Conservation (phyloP, 2,888 invertebrate genomes). For the Eurois occulta region DNA sequence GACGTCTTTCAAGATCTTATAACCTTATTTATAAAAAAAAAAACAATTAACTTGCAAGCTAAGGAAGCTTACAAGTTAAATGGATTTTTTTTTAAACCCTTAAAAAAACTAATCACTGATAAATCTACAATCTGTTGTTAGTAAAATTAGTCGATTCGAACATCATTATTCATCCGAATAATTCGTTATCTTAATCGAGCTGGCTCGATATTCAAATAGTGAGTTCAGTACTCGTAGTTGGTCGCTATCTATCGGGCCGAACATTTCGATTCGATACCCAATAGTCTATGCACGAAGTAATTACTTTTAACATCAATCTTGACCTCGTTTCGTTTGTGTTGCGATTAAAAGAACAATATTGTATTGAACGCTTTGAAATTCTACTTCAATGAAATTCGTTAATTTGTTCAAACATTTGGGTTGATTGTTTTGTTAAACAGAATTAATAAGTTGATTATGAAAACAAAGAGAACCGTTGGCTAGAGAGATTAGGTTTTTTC, state of each 20-base stretch:
- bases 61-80: too few species aligned
- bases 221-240: constrained; percentile 52
- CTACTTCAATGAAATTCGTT: constrained; percentile 49
- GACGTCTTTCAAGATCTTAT: background rate
- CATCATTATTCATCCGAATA: background rate
- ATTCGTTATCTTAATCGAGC: constrained; percentile 29
- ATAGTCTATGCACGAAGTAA: constrained; percentile 72
- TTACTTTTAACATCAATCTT: constrained; percentile 76
- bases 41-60: background rate
- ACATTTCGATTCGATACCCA: constrained; percentile 67
- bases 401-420: constrained; percentile 47
- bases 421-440: constrained; percentile 50
- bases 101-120: background rate
- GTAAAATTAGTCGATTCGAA: background rate
- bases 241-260: constrained; percentile 42
- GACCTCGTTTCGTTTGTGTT: constrained; percentile 62
- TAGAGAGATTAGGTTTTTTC: constrained; percentile 27
- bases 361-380: constrained; percentile 44
- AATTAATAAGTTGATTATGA: constrained; percentile 51
- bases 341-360: constrained; percentile 64
- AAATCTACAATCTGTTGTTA: background rate
- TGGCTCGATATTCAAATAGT: constrained; percentile 19
- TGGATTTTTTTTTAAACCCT: too few species aligned
- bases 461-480: constrained; percentile 15
- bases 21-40: background rate